phyloP scores from a whole-genome alignment of 2,113 vertebrate species.

The Mesoclemmys tuberculata region DNA sequence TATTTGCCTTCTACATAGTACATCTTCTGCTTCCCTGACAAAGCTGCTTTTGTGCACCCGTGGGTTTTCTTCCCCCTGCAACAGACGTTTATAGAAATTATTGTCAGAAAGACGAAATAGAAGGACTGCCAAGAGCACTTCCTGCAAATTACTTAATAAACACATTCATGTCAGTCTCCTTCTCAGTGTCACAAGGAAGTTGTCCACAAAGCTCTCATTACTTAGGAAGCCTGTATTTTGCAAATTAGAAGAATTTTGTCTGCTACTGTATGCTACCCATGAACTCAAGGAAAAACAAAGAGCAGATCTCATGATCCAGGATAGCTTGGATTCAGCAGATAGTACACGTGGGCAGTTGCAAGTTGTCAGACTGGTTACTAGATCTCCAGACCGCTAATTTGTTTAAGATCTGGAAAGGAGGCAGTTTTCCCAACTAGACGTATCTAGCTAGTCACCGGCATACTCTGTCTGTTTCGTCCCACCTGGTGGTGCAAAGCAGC shows the following conservation, averaged over 20 bases:
- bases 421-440: neutral
- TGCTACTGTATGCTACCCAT: neutral
- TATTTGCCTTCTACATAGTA: neutral
- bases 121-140: constrained; percentile 34
- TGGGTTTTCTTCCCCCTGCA: neutral
- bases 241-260: neutral
- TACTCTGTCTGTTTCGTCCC: neutral
- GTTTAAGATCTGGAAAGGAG: neutral
- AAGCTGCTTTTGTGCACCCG: constrained; percentile 31
- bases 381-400: neutral
- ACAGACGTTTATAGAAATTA: constrained; percentile 33
- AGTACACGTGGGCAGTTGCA: neutral
- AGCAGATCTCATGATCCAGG: neutral
- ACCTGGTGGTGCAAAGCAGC: neutral
- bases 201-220: neutral
- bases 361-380: neutral
- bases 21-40: neutral
- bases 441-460: neutral
- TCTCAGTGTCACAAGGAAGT: neutral
- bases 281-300: neutral
- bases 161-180: neutral
- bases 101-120: neutral
- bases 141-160: constrained; percentile 36
- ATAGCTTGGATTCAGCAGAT: neutral
- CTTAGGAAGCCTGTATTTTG: constrained; percentile 1